Evolutionary conservation across 2,797 vertebrate species (phyloP), one percentile per base, ranked within the genome.

Genomic region (Echiichthys vipera): DNA sequence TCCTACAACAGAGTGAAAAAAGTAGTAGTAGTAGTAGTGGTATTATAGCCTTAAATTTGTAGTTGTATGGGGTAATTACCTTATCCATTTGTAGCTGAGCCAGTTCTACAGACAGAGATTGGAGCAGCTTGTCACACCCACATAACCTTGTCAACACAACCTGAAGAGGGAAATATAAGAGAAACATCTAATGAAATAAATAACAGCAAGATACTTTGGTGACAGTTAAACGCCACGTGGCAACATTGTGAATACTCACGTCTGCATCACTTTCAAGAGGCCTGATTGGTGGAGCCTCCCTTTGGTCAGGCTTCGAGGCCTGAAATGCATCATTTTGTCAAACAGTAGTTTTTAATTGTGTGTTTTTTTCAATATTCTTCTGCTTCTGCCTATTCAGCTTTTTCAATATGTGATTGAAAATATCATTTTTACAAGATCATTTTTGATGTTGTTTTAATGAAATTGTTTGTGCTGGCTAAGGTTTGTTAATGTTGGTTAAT

Each of bases 111-210:
- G 95, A 95, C 46, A 97, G 90, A 64, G 94, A 86, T 84, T 95
- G 94, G 1, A 97, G 93, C 46, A 97, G 91, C 81, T 95, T 96
- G 91, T 97, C 96, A 90, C 96, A 97, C 15, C 97, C 97, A 34
- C 97, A 98, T 65, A 98, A 67, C 80, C 94, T 95, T 22, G 96
- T 98, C 90, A 98, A 59, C 56, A 97, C 92, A n/a, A 91, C 93
- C 97, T 98, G 88, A 39, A 55, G 67, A 77, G 34, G 57, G n/a
- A 57, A 78, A 58, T 34, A 9, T 57, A 66, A 58, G 24, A 49
- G 18, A 65, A 50, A 64, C 18, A 20, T 57, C 1, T 10, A 40
- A 40, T 53, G 20, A 18, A 11, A 59, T 34, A 7, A 43, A 47
- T 22, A 12, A 37, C 39, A 18, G 47, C 17, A 14, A 0, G 2